These are phyloP conservation scores for Belonocnema kinseyi DNA, from an alignment of 1,140 invertebrate genomes.

Conservation along the genomic window DNA sequence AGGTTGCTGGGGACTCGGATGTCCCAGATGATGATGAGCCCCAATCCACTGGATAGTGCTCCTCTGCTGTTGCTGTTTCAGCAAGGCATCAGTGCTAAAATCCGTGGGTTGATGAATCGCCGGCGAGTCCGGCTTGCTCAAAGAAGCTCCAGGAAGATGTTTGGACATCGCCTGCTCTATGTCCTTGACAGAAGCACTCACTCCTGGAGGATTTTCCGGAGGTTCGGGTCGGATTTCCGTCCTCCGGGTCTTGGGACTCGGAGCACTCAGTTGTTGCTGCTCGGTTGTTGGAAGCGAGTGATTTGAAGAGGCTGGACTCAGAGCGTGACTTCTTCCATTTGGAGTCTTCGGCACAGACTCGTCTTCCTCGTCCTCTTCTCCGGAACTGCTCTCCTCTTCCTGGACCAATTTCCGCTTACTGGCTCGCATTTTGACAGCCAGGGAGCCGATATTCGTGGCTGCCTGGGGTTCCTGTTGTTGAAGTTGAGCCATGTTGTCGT, in stretches of 20 bases:
- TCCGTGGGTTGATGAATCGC: conserved; percentile 84
- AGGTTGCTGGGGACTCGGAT: conserved; percentile 81
- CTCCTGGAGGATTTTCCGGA: conserved; percentile 58
- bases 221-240: conserved; percentile 58
- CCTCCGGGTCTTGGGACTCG: conserved; percentile 73
- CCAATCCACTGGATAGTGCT: conserved; percentile 97
- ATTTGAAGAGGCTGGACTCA: conserved; percentile 79
- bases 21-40: conserved; percentile 81
- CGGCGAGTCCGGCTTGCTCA: conserved; percentile 78
- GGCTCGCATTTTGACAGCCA: conserved; percentile 67
- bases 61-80: conserved; percentile 88
- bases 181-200: conserved; percentile 88
- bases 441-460: conserved; percentile 52
- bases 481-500: conserved; percentile 76
- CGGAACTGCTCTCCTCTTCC: conserved; percentile 76
- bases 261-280: conserved; percentile 55
- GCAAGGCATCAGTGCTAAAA: conserved; percentile 89
- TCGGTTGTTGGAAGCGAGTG: conserved; percentile 70
- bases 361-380: conserved; percentile 77
- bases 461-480: conserved; percentile 66
- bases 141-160: conserved; percentile 85
- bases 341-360: conserved; percentile 55
- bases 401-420: conserved; percentile 76
- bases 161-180: conserved; percentile 97
- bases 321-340: conserved; percentile 70